Evolutionary conservation across 2,888 invertebrate genomes (phyloP).

Genomic region (Charanyca ferruginea): DNA sequence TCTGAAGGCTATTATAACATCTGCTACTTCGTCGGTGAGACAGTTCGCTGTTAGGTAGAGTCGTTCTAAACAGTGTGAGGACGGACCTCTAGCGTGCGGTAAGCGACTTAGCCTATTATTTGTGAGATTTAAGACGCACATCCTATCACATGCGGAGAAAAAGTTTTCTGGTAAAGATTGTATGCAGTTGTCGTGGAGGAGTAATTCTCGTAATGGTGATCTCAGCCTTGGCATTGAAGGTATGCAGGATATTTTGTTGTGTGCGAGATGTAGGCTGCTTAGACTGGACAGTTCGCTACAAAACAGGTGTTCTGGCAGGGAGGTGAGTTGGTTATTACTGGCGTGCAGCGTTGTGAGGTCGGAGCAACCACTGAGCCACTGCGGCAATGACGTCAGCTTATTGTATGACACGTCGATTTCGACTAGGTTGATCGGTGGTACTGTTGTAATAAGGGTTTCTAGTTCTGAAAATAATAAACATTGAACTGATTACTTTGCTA

Average conservation of each 20-base stretch:
- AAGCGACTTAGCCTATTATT: slow-evolving; percentile 94
- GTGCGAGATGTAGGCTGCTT: slow-evolving; percentile 94
- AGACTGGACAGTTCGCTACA: slow-evolving; percentile 94
- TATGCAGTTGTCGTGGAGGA: slow-evolving; percentile 95
- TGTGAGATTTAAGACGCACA: slow-evolving; percentile 94
- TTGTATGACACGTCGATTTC: slow-evolving; percentile 96
- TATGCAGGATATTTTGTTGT: slow-evolving; percentile 94
- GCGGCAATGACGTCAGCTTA: slow-evolving; percentile 93
- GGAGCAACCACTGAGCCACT: slow-evolving; percentile 94
- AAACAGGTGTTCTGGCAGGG: slow-evolving; percentile 94
- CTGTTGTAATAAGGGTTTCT: slow-evolving; percentile 93
- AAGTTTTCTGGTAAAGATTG: slow-evolving; percentile 94
- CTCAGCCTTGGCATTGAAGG: slow-evolving; percentile 93
- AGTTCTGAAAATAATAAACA: slow-evolving; percentile 91
- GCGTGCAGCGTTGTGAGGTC: slow-evolving; percentile 94
- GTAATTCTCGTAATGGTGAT: slow-evolving; percentile 93
- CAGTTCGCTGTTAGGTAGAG: slow-evolving; percentile 95
- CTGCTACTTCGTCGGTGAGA: slow-evolving; percentile 93
- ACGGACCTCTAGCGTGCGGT: slow-evolving; percentile 92
- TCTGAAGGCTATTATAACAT: slow-evolving; percentile 92
- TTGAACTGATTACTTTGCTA: background rate
- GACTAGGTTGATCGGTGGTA: slow-evolving; percentile 93
- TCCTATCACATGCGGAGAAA: slow-evolving; percentile 92
- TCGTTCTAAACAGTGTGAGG: slow-evolving; percentile 92
- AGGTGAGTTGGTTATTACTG: slow-evolving; percentile 93